Percentiles rank a stretch among this genome's conserved stretches.
phyloP scores from a whole-genome alignment of 2,113 vertebrate genomes.

The pig (Sus scrofa) region DNA sequence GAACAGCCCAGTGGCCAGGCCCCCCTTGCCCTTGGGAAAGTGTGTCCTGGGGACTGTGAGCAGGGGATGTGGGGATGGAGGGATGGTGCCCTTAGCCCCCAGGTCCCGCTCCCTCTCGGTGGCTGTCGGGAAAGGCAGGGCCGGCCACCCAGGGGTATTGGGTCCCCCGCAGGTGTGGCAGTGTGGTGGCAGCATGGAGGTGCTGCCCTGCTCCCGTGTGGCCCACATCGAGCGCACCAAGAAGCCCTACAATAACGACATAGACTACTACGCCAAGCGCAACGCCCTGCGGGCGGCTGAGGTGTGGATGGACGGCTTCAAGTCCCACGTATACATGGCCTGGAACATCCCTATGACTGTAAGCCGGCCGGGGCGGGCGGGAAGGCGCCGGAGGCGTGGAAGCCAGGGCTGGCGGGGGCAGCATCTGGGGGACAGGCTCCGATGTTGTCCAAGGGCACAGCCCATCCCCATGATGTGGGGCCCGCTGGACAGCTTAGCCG shows the following conservation, averaged over 20 bases:
- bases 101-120: not conserved
- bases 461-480: not conserved
- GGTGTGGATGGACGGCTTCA: slow-evolving; percentile 99
- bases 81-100: not conserved
- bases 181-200: slow-evolving; percentile 99
- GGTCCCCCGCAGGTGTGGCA: slow-evolving; percentile 94
- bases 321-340: slow-evolving; percentile 99
- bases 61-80: not conserved
- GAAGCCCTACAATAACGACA: slow-evolving; percentile 99
- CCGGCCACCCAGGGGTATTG: not conserved
- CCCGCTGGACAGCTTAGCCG: not conserved
- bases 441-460: not conserved
- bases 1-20: not conserved
- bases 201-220: slow-evolving; percentile 96
- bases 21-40: rapidly evolving
- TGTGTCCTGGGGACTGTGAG: not conserved
- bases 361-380: slow-evolving; percentile 69
- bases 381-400: rapidly evolving
- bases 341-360: slow-evolving; percentile 99
- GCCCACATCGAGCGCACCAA: slow-evolving; percentile 98
- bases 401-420: no score
- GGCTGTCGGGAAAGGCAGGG: not conserved
- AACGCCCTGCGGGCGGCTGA: slow-evolving; percentile 97
- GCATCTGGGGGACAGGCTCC: not conserved
- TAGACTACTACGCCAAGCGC: slow-evolving; percentile 98